A percentile compares a stretch with the other conserved stretches of the same genome.
Conservation (phyloP, 2,113 vertebrate genomes). For the Pelodiscus sinensis region DNA sequence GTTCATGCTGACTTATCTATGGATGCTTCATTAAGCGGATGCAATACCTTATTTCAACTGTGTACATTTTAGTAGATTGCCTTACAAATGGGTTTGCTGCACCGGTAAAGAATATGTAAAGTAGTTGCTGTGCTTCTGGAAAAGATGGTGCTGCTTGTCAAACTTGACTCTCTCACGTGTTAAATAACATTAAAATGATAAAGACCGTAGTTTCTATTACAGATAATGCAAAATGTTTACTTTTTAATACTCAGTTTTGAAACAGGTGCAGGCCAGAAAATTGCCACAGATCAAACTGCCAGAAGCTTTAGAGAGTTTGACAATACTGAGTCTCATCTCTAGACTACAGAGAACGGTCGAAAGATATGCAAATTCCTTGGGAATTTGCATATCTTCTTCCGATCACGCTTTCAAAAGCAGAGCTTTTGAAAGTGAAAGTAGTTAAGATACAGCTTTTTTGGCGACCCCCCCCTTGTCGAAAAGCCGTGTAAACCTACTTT, state of each 20-base stretch:
- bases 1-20: background rate
- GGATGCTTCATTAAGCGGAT: background rate
- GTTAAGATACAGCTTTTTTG: too few relatives aligned
- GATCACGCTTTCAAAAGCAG: too few relatives aligned
- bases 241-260: conserved; percentile 4
- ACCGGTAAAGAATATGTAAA: conserved; percentile 32
- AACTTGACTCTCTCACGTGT: background rate
- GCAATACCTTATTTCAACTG: background rate
- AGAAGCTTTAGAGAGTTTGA: background rate
- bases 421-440: too few relatives aligned
- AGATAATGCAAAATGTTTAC: background rate
- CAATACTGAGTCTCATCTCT: background rate
- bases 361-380: too few relatives aligned
- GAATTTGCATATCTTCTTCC: too few relatives aligned
- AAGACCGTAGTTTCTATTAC: background rate
- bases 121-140: background rate
- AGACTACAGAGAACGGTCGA: too few relatives aligned
- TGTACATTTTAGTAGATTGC: background rate
- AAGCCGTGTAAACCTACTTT: too few relatives aligned
- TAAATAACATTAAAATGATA: conserved; percentile 8
- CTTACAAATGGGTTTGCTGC: background rate
- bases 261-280: background rate
- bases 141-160: background rate
- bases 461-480: too few relatives aligned
- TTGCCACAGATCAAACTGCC: background rate